A percentile compares a stretch with the other conserved stretches of the same genome.
These are phyloP conservation scores for Campopleginae sp. DNA, from an alignment of 2,888 invertebrate genomes.

Conservation along the genomic window DNA sequence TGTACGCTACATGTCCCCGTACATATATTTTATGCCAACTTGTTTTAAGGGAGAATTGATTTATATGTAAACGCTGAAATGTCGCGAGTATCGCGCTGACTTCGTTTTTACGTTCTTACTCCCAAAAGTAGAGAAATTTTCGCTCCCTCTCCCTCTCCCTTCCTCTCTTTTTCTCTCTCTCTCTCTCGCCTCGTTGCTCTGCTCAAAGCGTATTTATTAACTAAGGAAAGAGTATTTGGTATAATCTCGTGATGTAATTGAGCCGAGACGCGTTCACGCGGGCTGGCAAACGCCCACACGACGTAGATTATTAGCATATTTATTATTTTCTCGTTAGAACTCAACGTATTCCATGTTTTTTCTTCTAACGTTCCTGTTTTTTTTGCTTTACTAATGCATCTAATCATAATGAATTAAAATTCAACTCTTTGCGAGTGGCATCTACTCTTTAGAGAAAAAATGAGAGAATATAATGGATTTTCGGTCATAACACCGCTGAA, in stretches of 20 bases:
- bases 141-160: too few species aligned
- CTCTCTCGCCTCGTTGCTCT: not conserved
- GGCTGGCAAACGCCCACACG: conserved; percentile 69
- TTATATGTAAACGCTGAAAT: conserved; percentile 57
- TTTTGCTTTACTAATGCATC: not conserved
- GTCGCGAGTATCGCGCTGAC: conserved; percentile 12
- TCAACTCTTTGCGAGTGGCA: not conserved
- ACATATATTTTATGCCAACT: not conserved
- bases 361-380: not conserved
- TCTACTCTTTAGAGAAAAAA: not conserved
- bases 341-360: not conserved
- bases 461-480: too few species aligned
- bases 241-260: not conserved
- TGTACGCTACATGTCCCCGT: not conserved
- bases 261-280: conserved; percentile 47
- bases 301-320: conserved; percentile 73
- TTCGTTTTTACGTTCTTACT: not conserved
- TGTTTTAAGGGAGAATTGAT: conserved; percentile 43
- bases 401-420: not conserved
- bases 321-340: conserved; percentile 67
- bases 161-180: not conserved
- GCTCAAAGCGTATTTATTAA: not conserved
- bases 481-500: too few species aligned
- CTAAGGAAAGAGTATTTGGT: not conserved
- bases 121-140: not conserved